A percentile compares a stretch with the other conserved stretches of the same genome.
These are phyloP conservation scores for Steinernema hermaphroditum DNA, from an alignment of 2,888 invertebrate species.

Conservation along the genomic window DNA sequence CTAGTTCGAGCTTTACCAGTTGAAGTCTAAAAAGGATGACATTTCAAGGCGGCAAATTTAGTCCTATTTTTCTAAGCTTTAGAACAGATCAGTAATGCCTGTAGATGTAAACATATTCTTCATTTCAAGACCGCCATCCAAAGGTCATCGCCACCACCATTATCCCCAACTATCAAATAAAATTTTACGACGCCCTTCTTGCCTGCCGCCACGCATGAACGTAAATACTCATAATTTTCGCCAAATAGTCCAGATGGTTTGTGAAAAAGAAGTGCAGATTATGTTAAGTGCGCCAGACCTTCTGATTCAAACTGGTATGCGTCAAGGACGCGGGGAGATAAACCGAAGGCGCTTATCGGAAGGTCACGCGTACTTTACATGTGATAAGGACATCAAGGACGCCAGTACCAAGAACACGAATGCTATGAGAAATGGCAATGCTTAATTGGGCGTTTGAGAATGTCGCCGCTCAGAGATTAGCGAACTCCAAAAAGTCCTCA, in stretches of 20 bases:
- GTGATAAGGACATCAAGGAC: neutral
- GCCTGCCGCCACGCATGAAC: neutral
- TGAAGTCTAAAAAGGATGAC: too few relatives aligned
- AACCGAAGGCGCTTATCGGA: neutral
- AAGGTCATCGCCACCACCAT: too few relatives aligned
- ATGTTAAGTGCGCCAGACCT: neutral
- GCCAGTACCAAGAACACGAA: neutral
- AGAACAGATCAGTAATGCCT: too few relatives aligned
- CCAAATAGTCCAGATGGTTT: conserved; percentile 1
- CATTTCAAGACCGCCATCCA: too few relatives aligned
- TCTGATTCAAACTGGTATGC: neutral
- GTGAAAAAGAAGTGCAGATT: neutral
- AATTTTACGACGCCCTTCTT: too few relatives aligned
- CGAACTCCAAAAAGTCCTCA: neutral
- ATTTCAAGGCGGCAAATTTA: too few relatives aligned
- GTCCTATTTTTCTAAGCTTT: too few relatives aligned
- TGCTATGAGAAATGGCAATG: too few relatives aligned
- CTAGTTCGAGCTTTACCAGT: too few relatives aligned
- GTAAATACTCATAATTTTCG: neutral
- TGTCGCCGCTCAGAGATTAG: neutral
- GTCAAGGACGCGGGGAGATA: neutral
- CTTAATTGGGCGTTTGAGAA: neutral
- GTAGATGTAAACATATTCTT: too few relatives aligned
- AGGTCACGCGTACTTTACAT: neutral
- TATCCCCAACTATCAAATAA: too few relatives aligned